Evolutionary conservation across 23 tunicate genomes (phyloP), one percentile per base, ranked within the genome.

Genomic region (Styela clava): DNA sequence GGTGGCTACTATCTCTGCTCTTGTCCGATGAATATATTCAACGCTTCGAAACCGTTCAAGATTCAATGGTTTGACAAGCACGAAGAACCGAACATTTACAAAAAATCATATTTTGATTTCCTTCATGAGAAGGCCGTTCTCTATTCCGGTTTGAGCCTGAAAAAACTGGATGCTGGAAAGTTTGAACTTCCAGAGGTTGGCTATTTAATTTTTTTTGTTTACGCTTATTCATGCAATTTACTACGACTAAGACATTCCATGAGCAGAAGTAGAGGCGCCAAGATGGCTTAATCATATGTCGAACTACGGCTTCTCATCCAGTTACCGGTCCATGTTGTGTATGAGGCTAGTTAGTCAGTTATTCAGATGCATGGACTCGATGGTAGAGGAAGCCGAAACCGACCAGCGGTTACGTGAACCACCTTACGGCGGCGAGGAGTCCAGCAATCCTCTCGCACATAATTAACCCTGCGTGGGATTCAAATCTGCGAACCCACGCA

Each of bases 1-100:
- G 97, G 97, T 23, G 97, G 97, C 2, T 91, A 83, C 33, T 91
- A 91, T 79, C 79, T 91, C 69, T 91, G 97, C 86, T 79, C 74
- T 2, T 86, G 91, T 68, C 97, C 91, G 24, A 91, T 83, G 85
- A 91, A 91, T 88, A 91, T 91, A 61, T 91, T 82, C 79, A 86
- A 84, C 34, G 69, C 82, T 3, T 34, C 33, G 78, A 91, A 91
- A 52, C 83, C 91, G 52, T 91, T 91, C 74, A 91, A 91, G 79
- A 88, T 91, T 18, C 97, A 86, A 31, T 91, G 97, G 97, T 68
- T 91, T 21, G 97, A 91, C 32, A 86, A 91, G 51, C 78, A 71
- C 61, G 85, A 79, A 32, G 91, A 83, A 30, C 65, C 91, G 25
- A 86, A 91, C 83, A 74, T 86, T 31, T 91, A 82, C 83, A 91